These are phyloP conservation scores for Aulostomus chinensis DNA, from an alignment of 2,797 vertebrate genomes.

Conservation along the genomic window DNA sequence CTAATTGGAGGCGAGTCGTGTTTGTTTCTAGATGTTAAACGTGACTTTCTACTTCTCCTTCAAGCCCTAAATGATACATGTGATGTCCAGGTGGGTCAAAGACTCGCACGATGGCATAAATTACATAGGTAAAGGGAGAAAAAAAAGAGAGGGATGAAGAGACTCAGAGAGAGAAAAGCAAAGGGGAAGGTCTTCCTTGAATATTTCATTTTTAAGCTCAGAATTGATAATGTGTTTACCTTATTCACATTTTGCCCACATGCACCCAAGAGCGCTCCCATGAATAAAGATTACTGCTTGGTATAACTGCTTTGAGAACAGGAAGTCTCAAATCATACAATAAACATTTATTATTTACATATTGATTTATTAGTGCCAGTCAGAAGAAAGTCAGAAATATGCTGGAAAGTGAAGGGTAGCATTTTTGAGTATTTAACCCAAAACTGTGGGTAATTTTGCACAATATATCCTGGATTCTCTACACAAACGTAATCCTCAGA, in stretches of 20 bases:
- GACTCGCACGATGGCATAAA: constrained; percentile 1
- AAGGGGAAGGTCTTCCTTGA: constrained; percentile 4
- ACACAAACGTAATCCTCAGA: too few species aligned
- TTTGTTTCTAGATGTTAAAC: too few species aligned
- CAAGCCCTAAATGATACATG: too few species aligned
- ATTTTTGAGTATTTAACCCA: too few species aligned
- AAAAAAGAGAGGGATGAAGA: not conserved
- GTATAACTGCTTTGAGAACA: constrained; percentile 15
- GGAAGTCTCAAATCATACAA: constrained; percentile 4
- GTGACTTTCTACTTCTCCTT: too few species aligned
- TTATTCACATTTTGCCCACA: constrained; percentile 11
- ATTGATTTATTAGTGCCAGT: constrained; percentile 7
- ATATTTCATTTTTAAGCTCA: constrained; percentile 15
- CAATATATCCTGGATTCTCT: too few species aligned
- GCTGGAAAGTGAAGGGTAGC: too few species aligned
- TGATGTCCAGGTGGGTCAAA: too few species aligned
- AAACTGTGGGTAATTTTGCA: too few species aligned
- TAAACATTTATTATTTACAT: constrained; percentile 16
- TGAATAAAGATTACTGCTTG: constrained; percentile 38
- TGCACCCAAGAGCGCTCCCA: constrained; percentile 2
- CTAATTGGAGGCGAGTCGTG: too few species aligned
- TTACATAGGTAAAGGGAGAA: not conserved
- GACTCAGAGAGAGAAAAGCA: not conserved
- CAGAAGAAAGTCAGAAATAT: not conserved
- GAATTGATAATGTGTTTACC: constrained; percentile 30